phyloP scores from a whole-genome alignment of 2,888 invertebrate genomes.

The Chrysotoxum bicinctum region DNA sequence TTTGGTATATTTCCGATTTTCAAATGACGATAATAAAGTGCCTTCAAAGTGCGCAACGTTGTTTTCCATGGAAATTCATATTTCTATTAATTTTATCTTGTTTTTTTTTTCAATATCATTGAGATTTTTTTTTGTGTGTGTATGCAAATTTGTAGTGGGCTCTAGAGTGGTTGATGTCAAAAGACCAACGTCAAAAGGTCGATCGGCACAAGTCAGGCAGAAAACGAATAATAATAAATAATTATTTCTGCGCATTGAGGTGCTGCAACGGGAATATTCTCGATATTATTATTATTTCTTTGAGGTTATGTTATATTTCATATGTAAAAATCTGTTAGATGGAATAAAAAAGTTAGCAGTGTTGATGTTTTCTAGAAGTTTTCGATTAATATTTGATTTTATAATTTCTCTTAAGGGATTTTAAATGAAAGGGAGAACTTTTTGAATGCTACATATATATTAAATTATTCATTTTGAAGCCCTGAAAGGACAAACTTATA shows the following conservation, averaged over 20 bases:
- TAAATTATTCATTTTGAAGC: neutral
- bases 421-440: neutral
- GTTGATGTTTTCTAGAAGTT: neutral
- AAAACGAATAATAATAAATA: neutral
- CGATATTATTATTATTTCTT: neutral
- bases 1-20: constrained; percentile 33
- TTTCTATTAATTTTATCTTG: constrained; percentile 2
- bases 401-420: neutral
- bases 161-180: constrained; percentile 7
- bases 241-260: neutral
- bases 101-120: neutral
- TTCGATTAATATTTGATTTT: neutral
- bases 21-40: constrained; percentile 43
- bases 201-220: neutral
- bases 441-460: neutral
- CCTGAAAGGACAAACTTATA: neutral
- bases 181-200: constrained; percentile 14
- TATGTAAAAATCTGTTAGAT: neutral
- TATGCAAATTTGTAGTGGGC: constrained; percentile 5
- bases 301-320: neutral
- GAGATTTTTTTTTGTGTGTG: neutral
- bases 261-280: neutral
- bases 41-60: constrained; percentile 18
- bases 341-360: neutral
- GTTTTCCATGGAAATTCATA: constrained; percentile 24